Base-by-base conservation (phyloP, 2,797 vertebrate genomes). In the Oryzias dopingdopingensis region DNA sequence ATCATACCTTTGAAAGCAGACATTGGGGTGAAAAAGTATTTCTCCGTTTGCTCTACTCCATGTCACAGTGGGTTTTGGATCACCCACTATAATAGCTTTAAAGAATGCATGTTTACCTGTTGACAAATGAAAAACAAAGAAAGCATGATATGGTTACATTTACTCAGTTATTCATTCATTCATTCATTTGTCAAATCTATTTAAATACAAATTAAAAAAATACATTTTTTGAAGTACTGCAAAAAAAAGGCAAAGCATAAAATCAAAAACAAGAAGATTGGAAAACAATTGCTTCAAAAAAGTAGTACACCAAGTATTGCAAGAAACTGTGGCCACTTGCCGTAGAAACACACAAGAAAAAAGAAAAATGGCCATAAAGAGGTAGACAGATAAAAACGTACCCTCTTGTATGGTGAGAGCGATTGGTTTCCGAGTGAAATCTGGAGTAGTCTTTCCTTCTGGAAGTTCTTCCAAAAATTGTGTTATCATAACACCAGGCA, bases 331-430 rank as follows among this genome's bases (percentile, higher is more conserved):
- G 26, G 26, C 7, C 7, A 6, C 7, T 6, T 26, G 26, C 5
- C 1, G 7, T 26, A 26, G 7, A 26, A 26, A 7, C 26, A 26
- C 7, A 7, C 6, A 26, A 26, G 7, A 26, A 26, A 26, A 22
- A 22, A 22, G 20, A 22, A 22, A 22, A 22, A 3, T 5, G 4
- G 42, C 42, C 16, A 4, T 46, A 4, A 22, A 14, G 1, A n/a
- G 4, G 51, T 6, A 1, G 4, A 56, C 6, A 52, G 2, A 46
- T 20, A 3, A 40, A 57, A 22, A 66, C 81, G 66, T 80, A 96
- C 95, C 95, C 84, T 97, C 94, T 68, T 93, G 93, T 76, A 97
- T 83, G 0, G 94, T 96, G 71, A 95, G 72, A 65, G 89, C 91
- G 32, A 97, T 80, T 1, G 96, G 96, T 82, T 95, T 97, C 66